A percentile compares a stretch with the other conserved stretches of the same genome.
Evolutionary conservation across 1,140 invertebrate genomes (phyloP).

Genomic region (Pteromalus puparum): DNA sequence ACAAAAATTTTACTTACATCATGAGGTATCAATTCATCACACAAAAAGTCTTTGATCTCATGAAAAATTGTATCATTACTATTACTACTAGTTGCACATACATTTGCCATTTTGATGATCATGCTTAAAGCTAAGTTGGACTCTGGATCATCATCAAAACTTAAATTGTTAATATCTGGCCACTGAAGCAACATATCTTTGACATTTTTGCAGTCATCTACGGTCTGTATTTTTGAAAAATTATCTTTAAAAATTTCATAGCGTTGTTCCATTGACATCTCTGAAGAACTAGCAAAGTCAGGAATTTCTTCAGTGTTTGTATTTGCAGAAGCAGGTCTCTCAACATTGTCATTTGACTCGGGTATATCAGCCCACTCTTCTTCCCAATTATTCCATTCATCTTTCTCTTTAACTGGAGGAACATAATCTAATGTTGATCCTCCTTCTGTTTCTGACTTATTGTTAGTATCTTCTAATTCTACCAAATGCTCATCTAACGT

Average conservation of each 20-base stretch:
- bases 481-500: not conserved
- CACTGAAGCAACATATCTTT: slow-evolving; percentile 63
- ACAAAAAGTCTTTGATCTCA: slow-evolving; percentile 67
- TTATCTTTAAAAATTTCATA: slow-evolving; percentile 62
- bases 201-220: slow-evolving; percentile 61
- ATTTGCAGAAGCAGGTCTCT: not conserved
- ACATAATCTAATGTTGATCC: not conserved
- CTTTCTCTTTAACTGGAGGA: not conserved
- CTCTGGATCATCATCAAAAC: slow-evolving; percentile 46
- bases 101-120: slow-evolving; percentile 56
- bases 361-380: slow-evolving; percentile 42
- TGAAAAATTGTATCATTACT: slow-evolving; percentile 60
- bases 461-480: not conserved
- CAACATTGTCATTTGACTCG: slow-evolving; percentile 14
- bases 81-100: slow-evolving; percentile 40
- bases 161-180: slow-evolving; percentile 59
- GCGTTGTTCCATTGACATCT: slow-evolving; percentile 64
- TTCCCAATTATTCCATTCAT: slow-evolving; percentile 17
- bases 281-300: slow-evolving; percentile 66
- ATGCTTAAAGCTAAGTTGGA: slow-evolving; percentile 65
- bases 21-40: slow-evolving; percentile 55
- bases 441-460: slow-evolving; percentile 19
- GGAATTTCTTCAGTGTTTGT: not conserved
- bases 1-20: slow-evolving; percentile 55
- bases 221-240: slow-evolving; percentile 58